Percentiles rank a stretch among this genome's conserved stretches.
Conservation (phyloP, 2,888 invertebrate genomes). For the Thyatira batis region DNA sequence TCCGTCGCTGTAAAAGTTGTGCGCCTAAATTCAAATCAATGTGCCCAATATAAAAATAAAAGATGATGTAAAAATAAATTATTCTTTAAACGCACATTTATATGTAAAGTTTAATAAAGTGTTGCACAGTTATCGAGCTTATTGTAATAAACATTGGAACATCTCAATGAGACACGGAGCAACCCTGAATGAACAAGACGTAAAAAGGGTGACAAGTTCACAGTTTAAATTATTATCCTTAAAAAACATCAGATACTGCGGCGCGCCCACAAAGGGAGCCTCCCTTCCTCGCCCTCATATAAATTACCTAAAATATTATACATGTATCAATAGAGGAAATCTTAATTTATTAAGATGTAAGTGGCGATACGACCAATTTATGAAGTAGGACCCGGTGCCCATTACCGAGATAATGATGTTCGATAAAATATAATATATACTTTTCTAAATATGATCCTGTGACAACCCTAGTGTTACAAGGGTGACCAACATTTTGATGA, state of each 20-base stretch:
- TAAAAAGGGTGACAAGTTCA: slow-evolving; percentile 61
- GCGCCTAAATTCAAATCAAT: too few relatives aligned
- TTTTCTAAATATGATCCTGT: slow-evolving; percentile 23
- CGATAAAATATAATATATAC: slow-evolving; percentile 46
- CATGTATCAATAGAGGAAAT: slow-evolving; percentile 58
- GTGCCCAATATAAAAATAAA: too few relatives aligned
- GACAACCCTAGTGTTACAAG: slow-evolving; percentile 22
- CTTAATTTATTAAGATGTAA: slow-evolving; percentile 75
- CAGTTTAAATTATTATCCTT: slow-evolving; percentile 64
- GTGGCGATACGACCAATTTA: slow-evolving; percentile 65
- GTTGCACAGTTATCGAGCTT: too few relatives aligned
- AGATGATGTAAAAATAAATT: too few relatives aligned
- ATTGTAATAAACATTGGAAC: neutral
- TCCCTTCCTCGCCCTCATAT: slow-evolving; percentile 41
- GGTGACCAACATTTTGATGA: slow-evolving; percentile 17
- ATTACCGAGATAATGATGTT: slow-evolving; percentile 60
- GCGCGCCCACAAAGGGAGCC: slow-evolving; percentile 51
- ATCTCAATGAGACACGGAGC: slow-evolving; percentile 16
- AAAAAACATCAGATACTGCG: slow-evolving; percentile 61
- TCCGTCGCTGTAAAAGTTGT: too few relatives aligned
- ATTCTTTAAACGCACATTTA: too few relatives aligned
- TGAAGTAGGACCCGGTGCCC: slow-evolving; percentile 50
- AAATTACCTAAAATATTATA: slow-evolving; percentile 72
- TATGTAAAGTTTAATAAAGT: too few relatives aligned
- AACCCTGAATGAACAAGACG: slow-evolving; percentile 39